Evolutionary conservation across 2,113 vertebrate species (phyloP).

Genomic region (Triplophysa siluroides): DNA sequence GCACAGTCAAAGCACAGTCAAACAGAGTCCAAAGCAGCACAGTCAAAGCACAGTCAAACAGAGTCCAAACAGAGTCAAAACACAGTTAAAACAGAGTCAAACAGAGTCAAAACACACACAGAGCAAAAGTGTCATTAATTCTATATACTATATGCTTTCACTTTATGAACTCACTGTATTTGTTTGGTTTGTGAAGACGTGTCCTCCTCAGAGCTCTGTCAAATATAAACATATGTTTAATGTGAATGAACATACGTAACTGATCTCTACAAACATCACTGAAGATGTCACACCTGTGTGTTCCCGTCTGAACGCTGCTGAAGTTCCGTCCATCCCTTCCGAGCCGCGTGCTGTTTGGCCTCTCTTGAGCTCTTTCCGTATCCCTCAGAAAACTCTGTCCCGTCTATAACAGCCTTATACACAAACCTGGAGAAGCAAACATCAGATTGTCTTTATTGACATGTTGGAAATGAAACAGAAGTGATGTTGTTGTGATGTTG

Average conservation of each 20-base stretch:
- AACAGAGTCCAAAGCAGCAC: too few species aligned
- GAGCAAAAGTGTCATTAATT: background rate
- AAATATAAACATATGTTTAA: constrained; percentile 9
- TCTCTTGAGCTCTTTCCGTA: constrained; percentile 57
- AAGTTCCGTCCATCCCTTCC: constrained; percentile 57
- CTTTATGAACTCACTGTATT: constrained; percentile 43
- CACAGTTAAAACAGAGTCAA: too few species aligned
- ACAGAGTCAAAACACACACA: background rate
- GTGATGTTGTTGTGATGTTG: background rate
- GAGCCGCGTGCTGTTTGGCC: constrained; percentile 66
- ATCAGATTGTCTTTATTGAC: background rate
- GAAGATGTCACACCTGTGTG: constrained; percentile 58
- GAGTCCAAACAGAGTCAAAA: too few species aligned
- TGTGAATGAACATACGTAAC: background rate
- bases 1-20: too few species aligned
- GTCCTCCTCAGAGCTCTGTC: constrained; percentile 57
- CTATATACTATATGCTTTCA: background rate
- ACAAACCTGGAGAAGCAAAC: constrained; percentile 62
- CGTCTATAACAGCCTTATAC: constrained; percentile 59
- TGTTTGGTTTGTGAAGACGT: background rate
- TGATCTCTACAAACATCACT: background rate
- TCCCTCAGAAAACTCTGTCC: constrained; percentile 60
- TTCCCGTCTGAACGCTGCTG: constrained; percentile 47
- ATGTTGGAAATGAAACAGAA: background rate
- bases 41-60: too few species aligned